Evolutionary conservation across 2,888 invertebrate species (phyloP), one percentile per base, ranked within the genome.

Genomic region (Drosophila infuscata): DNA sequence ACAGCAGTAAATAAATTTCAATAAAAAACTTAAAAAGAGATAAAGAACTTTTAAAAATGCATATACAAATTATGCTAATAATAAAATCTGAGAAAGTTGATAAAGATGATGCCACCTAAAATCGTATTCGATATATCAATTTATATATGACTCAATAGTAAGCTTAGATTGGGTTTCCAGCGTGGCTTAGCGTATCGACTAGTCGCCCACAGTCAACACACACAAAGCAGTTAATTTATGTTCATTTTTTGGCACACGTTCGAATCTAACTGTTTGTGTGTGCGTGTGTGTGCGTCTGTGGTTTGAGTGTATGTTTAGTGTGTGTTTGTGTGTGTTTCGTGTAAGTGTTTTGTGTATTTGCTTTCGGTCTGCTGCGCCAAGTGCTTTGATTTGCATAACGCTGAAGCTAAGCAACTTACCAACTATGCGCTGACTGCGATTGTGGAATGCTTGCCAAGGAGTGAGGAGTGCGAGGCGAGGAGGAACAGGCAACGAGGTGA

Each of bases 161-260:
- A 29, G 12, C 11, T 8, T 12, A 6, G 49, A 30, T 32, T 51
- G 17, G 3, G 33, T 30, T 46, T n/a, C 32, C 38, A 56, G 17
- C 4, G 43, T 11, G 20, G 33, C 17, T 43, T 33, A 79, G 76
- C 25, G 79, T 63, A 72, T 81, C 25, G 60, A 35, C 46, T 36
- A 72, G 81, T 79, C 67, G 59, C 63, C 66, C 63, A 59, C 60
- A 48, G 5, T 3, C 9, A 20, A 49, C 57, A 60, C 53, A 65
- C 53, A 64, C 51, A 67, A 69, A 74, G 63, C 76, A 70, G 72
- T 77, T 84, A 79, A 83, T 87, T 87, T 83, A 89, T 84, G 82
- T 81, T 71, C 81, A 66, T 83, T 80, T 88, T 86, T 88, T 83
- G 89, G 76, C 89, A 79, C 89, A 88, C 82, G 79, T 72, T 78